Evolutionary conservation across 2,797 vertebrate species (phyloP), one percentile per base, ranked within the genome.

Genomic region (Pseudochirops corinnae): DNA sequence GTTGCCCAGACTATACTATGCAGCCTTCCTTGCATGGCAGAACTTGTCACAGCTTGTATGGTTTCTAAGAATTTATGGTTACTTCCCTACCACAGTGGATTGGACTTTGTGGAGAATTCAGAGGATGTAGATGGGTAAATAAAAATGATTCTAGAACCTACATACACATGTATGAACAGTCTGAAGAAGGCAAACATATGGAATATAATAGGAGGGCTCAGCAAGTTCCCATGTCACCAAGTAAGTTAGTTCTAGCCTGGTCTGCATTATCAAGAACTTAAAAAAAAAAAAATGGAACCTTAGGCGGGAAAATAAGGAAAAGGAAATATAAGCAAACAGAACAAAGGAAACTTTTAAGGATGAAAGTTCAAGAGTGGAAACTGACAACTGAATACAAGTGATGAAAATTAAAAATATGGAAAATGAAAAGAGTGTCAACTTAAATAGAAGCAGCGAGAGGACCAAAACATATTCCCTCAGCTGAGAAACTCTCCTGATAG

Each of bases 291-390:
- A 39, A 24, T 39, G 6, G n/a, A 82, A 39, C 21, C 39, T 67
- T 6, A 7, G 29, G 2, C 58, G 94, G 31, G 10, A 56, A 96
- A 3, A 28, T 56, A 3, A 58, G 53, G 90, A 60, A 46, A 97
- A 18, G 62, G 95, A 96, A 93, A 87, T 4, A 94, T 12, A 0
- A 82, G 95, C 39, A 87, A 50, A 87, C 7, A 87, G 95, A 97
- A 55, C 7, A 92, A 95, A 91, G 33, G 12, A 93, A 92, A n/a
- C 1, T 11, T 18, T 91, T 18, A 55, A 97, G 6, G 92, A 90
- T 90, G 24, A 60, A 90, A 97, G 31, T 67, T 57, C 90, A 92
- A 1, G 33, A 92, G 5, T 52, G 3, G 39, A 93, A 96, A 6
- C 26, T 52, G 46, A 93, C n/a, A 93, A 67, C 14, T n/a, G 57